Evolutionary conservation across 2,797 vertebrate species (phyloP), one percentile per base, ranked within the genome.

Genomic region (Podarcis lilfordi): DNA sequence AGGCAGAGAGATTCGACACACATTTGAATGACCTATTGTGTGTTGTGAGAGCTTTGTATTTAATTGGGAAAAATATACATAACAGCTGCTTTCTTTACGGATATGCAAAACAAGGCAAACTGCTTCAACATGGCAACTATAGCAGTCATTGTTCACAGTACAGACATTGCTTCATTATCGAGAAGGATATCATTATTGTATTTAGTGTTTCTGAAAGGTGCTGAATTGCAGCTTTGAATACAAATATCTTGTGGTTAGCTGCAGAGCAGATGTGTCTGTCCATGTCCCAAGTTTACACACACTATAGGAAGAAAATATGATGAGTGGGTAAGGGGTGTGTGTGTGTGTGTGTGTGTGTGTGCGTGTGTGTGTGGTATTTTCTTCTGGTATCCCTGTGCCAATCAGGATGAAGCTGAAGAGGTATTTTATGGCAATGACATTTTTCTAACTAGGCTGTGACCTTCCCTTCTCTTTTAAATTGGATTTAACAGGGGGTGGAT

Each of bases 81-180:
- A 89, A 84, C 94, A 96, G 91, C 95, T 96, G 95, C 82, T 96
- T 96, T 93, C 95, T 96, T 96, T 96, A 95, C 95, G 94, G 92
- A 93, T 95, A 86, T 86, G 79, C 93, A 89, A 87, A 91, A 93
- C 79, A 94, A 87, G 91, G 94, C 92, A 93, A 96, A 93, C 86
- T 92, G 86, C 94, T 96, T 95, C 88, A 69, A 92, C 86, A 88
- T 72, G 94, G 92, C 90, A 94, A 96, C 79, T 86, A 87, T 91
- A 93, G 87, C 50, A 59, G 90, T 92, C 94, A 85, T 93, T 91
- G 91, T 84, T 96, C 91, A 89, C 87, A 92, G 89, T 85, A 59
- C 2, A 96, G 94, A 93, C 95, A 95, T 89, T 19, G 15, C 89
- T 35, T 3, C 87, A 87, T 59, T 92, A 89, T 71, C 43, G 93